These are phyloP conservation scores for Felis catus DNA, from an alignment of 2,113 vertebrate species.

Conservation along the genomic window F.catus_Fca126_mat1.0 CM031414.1:69418001-69418500, in stretches of 20 bases:
- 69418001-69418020: not conserved
- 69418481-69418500: not conserved
- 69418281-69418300: not conserved
- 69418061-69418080: not conserved
- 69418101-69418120: too few relatives aligned
- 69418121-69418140: not conserved
- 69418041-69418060: not conserved
- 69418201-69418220: not conserved
- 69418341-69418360: not conserved
- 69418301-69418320: not conserved
- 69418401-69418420: not conserved
- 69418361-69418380: not conserved
- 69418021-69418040: not conserved
- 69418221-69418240: not conserved
- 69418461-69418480: not conserved
- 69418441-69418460: not conserved
- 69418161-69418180: not conserved
- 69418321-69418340: not conserved
- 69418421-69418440: not conserved
- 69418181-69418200: not conserved
- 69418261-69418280: not conserved
- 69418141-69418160: not conserved
- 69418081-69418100: too few relatives aligned
- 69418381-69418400: not conserved
- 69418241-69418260: not conserved